These are phyloP conservation scores for Synanthedon andrenaeformis DNA, from an alignment of 2,888 invertebrate species.

Conservation along the genomic window DNA sequence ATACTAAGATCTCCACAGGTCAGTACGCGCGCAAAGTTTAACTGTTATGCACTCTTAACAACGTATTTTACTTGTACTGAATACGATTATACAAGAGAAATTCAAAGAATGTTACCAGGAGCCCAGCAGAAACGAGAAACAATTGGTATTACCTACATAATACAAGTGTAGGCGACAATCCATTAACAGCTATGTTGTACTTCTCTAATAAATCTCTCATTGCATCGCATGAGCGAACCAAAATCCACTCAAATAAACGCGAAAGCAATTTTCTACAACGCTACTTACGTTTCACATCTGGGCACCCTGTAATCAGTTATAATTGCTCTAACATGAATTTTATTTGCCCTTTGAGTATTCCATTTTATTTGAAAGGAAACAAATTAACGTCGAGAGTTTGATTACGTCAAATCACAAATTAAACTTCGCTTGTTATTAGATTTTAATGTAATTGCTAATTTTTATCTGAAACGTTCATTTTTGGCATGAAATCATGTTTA, in stretches of 20 bases:
- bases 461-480: neutral
- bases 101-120: too few relatives aligned
- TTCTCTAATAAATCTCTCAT: neutral
- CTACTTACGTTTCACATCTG: neutral
- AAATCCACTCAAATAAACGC: constrained; percentile 1
- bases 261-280: constrained; percentile 3
- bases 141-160: too few relatives aligned
- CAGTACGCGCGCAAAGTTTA: too few relatives aligned
- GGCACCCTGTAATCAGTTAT: neutral
- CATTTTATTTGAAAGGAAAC: neutral
- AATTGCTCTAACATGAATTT: neutral
- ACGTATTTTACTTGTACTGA: too few relatives aligned
- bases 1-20: too few relatives aligned
- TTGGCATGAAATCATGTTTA: too few relatives aligned
- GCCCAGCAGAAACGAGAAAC: too few relatives aligned
- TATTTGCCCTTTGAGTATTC: neutral
- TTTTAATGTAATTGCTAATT: neutral
- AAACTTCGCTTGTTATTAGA: neutral
- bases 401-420: neutral
- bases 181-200: neutral
- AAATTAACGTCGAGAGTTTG: neutral
- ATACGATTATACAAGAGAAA: too few relatives aligned
- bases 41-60: too few relatives aligned
- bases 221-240: constrained; percentile 2
- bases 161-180: too few relatives aligned